Conservation (phyloP, 2,888 invertebrate genomes). For the Tortrix viridana region DNA sequence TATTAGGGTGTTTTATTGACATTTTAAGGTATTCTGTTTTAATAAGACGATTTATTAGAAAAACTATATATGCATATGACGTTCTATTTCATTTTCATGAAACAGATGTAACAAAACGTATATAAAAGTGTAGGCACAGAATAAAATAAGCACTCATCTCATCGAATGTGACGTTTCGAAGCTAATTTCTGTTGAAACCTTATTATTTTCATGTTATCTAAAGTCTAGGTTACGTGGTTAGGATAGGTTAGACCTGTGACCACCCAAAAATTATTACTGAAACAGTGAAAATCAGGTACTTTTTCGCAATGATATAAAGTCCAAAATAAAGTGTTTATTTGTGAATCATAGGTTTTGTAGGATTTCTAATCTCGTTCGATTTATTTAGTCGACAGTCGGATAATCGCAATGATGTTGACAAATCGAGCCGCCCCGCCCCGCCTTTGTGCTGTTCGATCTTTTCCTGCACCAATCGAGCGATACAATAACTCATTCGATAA, state of each 20-base stretch:
- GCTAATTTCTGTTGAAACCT: too few species aligned
- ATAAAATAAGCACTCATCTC: too few species aligned
- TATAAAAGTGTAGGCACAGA: too few species aligned
- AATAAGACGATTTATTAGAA: too few species aligned
- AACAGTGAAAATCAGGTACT: not conserved
- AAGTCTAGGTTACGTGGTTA: too few species aligned
- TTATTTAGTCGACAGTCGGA: constrained; percentile 60
- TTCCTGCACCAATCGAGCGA: constrained; percentile 60
- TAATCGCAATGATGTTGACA: constrained; percentile 79
- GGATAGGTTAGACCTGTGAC: too few species aligned
- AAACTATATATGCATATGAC: too few species aligned
- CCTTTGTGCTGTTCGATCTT: constrained; percentile 79
- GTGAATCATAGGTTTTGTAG: constrained; percentile 35
- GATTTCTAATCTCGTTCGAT: constrained; percentile 71
- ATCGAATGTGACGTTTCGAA: too few species aligned
- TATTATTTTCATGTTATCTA: too few species aligned
- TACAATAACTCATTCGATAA: constrained; percentile 66
- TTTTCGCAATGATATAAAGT: constrained; percentile 7
- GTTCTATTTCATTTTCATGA: too few species aligned
- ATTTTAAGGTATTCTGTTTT: too few species aligned
- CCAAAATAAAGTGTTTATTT: constrained; percentile 26
- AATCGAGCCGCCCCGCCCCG: constrained; percentile 70
- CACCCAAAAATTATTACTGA: not conserved
- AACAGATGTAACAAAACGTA: too few species aligned
- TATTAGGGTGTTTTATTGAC: not conserved